Conservation (phyloP, 2,113 vertebrate species). For the Pelusios castaneus region DNA sequence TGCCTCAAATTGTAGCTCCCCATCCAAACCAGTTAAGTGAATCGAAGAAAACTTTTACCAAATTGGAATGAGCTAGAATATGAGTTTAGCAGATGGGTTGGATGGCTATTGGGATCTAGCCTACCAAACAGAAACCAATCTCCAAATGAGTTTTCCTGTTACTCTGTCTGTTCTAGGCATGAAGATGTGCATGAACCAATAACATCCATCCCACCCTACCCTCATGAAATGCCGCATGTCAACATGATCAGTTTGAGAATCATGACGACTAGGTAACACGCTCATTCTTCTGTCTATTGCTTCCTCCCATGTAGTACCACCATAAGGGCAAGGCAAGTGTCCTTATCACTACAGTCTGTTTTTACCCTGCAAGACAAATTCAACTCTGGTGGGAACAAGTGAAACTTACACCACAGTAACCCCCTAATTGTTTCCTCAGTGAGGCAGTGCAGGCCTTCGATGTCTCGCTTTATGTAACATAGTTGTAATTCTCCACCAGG, state of each 20-base stretch:
- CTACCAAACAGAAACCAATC: background rate
- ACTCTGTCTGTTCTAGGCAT: background rate
- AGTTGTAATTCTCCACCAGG: background rate
- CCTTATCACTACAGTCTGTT: background rate
- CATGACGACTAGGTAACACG: background rate
- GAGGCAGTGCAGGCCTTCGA: background rate
- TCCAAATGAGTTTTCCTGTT: background rate
- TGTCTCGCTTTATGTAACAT: background rate
- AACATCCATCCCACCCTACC: background rate
- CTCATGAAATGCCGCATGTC: background rate
- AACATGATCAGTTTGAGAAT: background rate
- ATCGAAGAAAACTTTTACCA: too few relatives aligned
- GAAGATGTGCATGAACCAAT: background rate
- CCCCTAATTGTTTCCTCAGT: background rate
- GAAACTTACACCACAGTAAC: background rate
- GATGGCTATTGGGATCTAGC: background rate
- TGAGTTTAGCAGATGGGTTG: too few relatives aligned
- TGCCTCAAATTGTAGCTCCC: too few relatives aligned
- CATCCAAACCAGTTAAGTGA: too few relatives aligned
- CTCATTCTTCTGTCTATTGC: background rate
- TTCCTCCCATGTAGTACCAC: background rate
- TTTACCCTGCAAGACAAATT: background rate
- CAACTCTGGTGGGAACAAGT: accelerated
- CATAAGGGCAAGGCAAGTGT: accelerated
- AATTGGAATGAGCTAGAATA: too few relatives aligned